Evolutionary conservation across 2,113 vertebrate species (phyloP), one percentile per base, ranked within the genome.

Genomic region (Chelonoidis abingdonii): DNA sequence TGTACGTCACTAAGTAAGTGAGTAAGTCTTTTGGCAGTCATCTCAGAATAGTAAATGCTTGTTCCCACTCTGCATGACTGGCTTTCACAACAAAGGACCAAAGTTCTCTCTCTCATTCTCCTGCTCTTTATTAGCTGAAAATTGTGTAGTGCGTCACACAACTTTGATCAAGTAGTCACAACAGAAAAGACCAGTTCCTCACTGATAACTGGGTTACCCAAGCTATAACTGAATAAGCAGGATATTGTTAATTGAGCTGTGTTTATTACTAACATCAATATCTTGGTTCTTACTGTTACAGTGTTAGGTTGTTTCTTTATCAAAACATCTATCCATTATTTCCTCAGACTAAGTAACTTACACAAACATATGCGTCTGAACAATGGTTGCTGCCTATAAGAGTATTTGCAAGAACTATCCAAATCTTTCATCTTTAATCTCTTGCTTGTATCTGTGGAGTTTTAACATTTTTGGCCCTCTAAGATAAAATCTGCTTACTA

Each of bases 41-140:
- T 93, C 78, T 95, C 87, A 97, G 76, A 95, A 92, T 96, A 94
- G 56, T 89, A 92, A 96, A 93, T 41, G 50, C 90, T 97, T 97
- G 92, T 96, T 95, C 90, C 93, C 41, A 54, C 52, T 93, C 80
- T 93, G 56, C 93, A 80, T 93, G 85, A 84, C 95, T 94, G 87
- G 90, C 69, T 92, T 95, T 86, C 78, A 92, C 84, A 94, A 84
- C 76, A 93, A 86, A 95, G 80, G 31, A 80, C 93, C 81, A 89
- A 65, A 56, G 27, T 87, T 95, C 69, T 72, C n/a, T 72, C 69
- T 72, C n/a, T 75, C 38, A 41, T 38, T 75, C n/a, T 92, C 86
- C 83, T 87, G 75, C 83, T 93, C 35, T 52, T 2, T 90, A 88
- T 84, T 90, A 88, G 17, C 44, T 89, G 76, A 85, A 86, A 65